Evolutionary conservation across 2,797 vertebrate species (phyloP).

Genomic region (Discoglossus pictus): DNA sequence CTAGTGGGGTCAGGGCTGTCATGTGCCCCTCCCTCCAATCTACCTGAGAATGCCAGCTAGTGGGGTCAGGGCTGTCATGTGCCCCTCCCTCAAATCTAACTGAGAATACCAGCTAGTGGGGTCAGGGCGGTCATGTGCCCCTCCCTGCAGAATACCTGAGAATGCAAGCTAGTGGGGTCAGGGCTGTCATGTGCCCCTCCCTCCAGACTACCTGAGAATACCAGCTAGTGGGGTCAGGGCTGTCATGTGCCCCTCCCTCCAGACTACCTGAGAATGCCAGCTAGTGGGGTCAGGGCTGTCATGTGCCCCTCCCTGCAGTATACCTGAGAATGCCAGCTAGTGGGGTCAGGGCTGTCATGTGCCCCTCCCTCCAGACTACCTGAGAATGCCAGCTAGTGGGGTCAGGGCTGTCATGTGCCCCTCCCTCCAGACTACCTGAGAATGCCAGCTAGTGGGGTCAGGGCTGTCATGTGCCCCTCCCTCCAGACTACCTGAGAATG

Average conservation of each 20-base stretch:
- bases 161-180: slow-evolving; percentile 14
- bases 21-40: slow-evolving; percentile 27
- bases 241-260: slow-evolving; percentile 24
- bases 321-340: slow-evolving; percentile 48
- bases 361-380: slow-evolving; percentile 39
- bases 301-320: slow-evolving; percentile 26
- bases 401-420: slow-evolving; percentile 17
- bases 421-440: slow-evolving; percentile 49
- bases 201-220: slow-evolving; percentile 51
- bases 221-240: slow-evolving; percentile 13
- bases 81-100: slow-evolving; percentile 39
- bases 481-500: slow-evolving; percentile 51
- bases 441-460: slow-evolving; percentile 15
- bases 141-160: slow-evolving; percentile 48
- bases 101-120: slow-evolving; percentile 33
- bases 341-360: slow-evolving; percentile 22
- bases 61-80: slow-evolving; percentile 22
- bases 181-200: slow-evolving; percentile 17
- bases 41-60: slow-evolving; percentile 48
- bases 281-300: slow-evolving; percentile 19
- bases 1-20: slow-evolving; percentile 19
- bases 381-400: slow-evolving; percentile 33
- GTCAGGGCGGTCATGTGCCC: slow-evolving; percentile 17
- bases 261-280: slow-evolving; percentile 49
- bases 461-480: slow-evolving; percentile 17